Base-by-base conservation (phyloP, 2,113 vertebrate species). In the Dipodomys spectabilis region DNA sequence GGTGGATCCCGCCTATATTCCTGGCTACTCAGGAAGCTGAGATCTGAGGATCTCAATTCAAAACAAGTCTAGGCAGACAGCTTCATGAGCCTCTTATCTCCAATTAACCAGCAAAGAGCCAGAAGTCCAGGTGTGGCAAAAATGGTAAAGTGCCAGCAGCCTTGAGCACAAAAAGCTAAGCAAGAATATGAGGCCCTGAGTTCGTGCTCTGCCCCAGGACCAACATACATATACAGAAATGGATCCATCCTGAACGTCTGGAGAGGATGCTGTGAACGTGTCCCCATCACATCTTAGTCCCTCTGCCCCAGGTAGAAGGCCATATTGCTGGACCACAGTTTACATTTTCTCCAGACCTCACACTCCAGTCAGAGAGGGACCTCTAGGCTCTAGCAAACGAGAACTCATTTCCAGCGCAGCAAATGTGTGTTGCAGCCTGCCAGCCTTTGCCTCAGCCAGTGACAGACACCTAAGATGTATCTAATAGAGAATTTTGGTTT, bases 341-440 rank as follows among this genome's bases (percentile, higher is more conserved):
- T 45, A 27, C 15, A 4, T 82, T 91, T 79, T 64, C 20, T 64
- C 95, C 74, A 74, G 77, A 28, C 79, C 39, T 95, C 74, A 39
- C 69, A 82, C 69, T 67, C 64, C 53, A 16, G 74, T 45, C 60
- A 77, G 84, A 84, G 86, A 64, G 77, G 57, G 60, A 74, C 87
- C 69, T 85, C 35, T 74, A 6, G 20, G 16, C 65, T 74, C 87
- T 28, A 62, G 72, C 44, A 74, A 79, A 82, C 71, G 30, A 85
- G 64, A 91, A 32, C 65, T 28, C 73, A 75, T 78, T 68, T 65
- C 82, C 82, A 64, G 78, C 39, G 68, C 32, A 57, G 75, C 82
- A 80, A 45, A 35, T 82, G 75, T 44, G 8, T 62, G 93, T 60
- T 79, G 74, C 35, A 82, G 75, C 91, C 73, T 87, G 80, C 64